phyloP scores from a whole-genome alignment of 2,888 invertebrate species.

The Eledone cirrhosa region DNA sequence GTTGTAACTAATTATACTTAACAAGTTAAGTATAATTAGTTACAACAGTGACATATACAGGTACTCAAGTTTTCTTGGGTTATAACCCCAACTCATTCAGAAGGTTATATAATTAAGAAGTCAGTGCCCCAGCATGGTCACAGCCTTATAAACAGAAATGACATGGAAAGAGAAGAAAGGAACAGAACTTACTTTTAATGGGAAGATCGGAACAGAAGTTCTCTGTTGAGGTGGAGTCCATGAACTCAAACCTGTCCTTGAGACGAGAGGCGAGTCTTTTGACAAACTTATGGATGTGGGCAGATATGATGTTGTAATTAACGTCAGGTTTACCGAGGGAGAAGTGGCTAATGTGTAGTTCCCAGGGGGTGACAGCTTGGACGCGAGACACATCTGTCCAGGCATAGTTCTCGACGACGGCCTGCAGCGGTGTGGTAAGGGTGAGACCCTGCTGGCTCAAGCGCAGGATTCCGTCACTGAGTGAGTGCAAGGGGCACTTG shows the following conservation, averaged over 20 bases:
- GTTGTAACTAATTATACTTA: too few species aligned
- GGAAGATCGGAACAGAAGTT: too few species aligned
- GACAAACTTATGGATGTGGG: neutral
- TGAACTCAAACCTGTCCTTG: neutral
- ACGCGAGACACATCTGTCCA: slow-evolving; percentile 18
- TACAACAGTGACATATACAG: too few species aligned
- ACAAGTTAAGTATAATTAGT: too few species aligned
- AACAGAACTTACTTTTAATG: too few species aligned
- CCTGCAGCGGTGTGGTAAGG: neutral
- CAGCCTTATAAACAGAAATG: too few species aligned
- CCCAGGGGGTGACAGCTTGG: slow-evolving; percentile 11
- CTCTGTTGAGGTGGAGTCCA: too few species aligned
- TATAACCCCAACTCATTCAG: too few species aligned
- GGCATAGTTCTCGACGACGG: neutral
- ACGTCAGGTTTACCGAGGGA: slow-evolving; percentile 12
- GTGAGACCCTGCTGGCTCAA: slow-evolving; percentile 35
- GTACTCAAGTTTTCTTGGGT: too few species aligned
- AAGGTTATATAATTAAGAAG: too few species aligned
- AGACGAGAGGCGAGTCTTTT: slow-evolving; percentile 1
- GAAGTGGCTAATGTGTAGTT: slow-evolving; percentile 8
- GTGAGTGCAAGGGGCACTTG: slow-evolving; percentile 33
- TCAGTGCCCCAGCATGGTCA: too few species aligned
- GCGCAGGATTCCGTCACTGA: slow-evolving; percentile 40
- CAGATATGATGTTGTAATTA: neutral
- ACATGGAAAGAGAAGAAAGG: too few species aligned